Conservation (phyloP, 2,113 vertebrate species). For the Chlorodrepanis virens region DNA sequence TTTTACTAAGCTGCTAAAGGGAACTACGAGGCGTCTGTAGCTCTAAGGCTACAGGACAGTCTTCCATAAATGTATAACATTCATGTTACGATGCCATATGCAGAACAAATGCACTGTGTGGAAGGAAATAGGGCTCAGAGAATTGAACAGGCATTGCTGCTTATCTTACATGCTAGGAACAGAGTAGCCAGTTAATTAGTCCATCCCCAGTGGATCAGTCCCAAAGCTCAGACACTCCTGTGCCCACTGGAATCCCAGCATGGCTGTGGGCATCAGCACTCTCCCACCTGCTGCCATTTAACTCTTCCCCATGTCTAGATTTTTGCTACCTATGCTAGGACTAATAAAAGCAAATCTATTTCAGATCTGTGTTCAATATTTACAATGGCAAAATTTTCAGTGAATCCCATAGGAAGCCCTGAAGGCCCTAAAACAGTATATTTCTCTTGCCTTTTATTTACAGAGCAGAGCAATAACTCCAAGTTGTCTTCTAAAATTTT, state of each 20-base stretch:
- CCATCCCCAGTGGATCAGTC: neutral
- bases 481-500: neutral
- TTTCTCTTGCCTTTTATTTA: slow-evolving; percentile 36
- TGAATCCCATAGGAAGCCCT: neutral
- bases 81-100: slow-evolving; percentile 57
- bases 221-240: slow-evolving; percentile 9
- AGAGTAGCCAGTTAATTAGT: neutral
- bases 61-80: slow-evolving; percentile 53
- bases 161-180: slow-evolving; percentile 8
- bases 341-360: neutral
- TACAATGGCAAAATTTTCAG: neutral
- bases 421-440: neutral
- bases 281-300: neutral
- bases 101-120: slow-evolving; percentile 52
- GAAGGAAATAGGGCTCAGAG: slow-evolving; percentile 55
- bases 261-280: neutral
- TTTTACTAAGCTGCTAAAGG: slow-evolving; percentile 67
- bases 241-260: neutral
- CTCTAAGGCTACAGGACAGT: slow-evolving; percentile 33
- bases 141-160: slow-evolving; percentile 8
- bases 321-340: neutral
- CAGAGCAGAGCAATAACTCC: slow-evolving; percentile 39
- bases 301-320: neutral
- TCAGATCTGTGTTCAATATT: neutral
- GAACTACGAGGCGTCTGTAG: slow-evolving; percentile 46